A percentile compares a stretch with the other conserved stretches of the same genome.
These are phyloP conservation scores for Melanotaenia trifasciata DNA, from an alignment of 2,797 vertebrate species.

Conservation along the genomic window DNA sequence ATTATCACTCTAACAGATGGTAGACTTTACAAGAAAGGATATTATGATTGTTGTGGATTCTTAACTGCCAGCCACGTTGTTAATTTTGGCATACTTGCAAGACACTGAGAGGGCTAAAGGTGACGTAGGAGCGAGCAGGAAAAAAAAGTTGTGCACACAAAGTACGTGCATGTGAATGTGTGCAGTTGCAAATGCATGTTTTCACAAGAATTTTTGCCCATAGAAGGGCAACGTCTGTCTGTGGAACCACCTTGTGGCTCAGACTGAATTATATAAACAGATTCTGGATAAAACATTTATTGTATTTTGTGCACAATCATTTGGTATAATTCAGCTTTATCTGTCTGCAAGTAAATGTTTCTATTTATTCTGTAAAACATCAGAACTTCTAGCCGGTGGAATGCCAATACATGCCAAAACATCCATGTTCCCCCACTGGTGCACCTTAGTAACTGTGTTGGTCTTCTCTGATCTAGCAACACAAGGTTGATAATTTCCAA, in stretches of 20 bases:
- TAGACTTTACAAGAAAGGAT: constrained; percentile 43
- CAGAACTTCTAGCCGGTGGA: neutral
- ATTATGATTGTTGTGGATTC: constrained; percentile 36
- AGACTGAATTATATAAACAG: neutral
- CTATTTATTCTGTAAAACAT: neutral
- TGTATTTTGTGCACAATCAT: neutral
- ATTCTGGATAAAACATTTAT: neutral
- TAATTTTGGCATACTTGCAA: constrained; percentile 33
- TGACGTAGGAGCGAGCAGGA: constrained; percentile 9
- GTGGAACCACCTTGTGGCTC: neutral
- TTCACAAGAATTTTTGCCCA: neutral
- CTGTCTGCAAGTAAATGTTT: neutral
- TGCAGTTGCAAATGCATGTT: neutral
- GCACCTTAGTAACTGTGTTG: neutral
- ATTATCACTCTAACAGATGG: constrained; percentile 63
- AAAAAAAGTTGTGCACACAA: neutral
- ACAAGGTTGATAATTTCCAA: neutral
- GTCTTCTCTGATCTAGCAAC: neutral
- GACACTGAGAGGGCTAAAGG: constrained; percentile 23
- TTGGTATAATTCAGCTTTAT: neutral
- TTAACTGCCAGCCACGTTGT: constrained; percentile 38
- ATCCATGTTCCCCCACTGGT: neutral
- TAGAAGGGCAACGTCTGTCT: neutral
- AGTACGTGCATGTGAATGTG: too few relatives aligned
- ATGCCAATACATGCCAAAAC: neutral